Evolutionary conservation across 2,888 invertebrate species (phyloP), one percentile per base, ranked within the genome.

Genomic region (Copidosoma aretas): DNA sequence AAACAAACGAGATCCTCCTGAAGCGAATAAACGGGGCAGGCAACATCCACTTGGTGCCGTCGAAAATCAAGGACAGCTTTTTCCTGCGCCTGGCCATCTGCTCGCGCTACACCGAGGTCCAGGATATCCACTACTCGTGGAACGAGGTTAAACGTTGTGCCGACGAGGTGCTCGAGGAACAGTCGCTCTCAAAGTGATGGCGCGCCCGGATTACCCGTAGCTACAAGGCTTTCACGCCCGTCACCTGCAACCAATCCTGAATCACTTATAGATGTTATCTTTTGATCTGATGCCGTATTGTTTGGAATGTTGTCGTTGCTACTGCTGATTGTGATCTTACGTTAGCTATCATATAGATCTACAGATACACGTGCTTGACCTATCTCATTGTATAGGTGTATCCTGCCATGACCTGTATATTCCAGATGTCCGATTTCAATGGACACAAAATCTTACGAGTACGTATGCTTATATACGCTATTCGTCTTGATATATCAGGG

Each of bases 31-130:
- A 97, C 81, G 93, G 92, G 0, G 90, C 93, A 64, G 95, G 96
- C 5, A 90, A 93, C 75, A 95, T 98, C 73, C 96, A 97, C 82
- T 86, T 98, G 79, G 96, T 97, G 19, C 97, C 98, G 0, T 92
- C 96, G 0, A 93, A 93, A 84, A 91, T 96, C 68, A 88, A 90
- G 56, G 94, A 91, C 71, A 87, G 87, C 0, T 97, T 92, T 83
- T 96, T 97, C 85, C 85, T 98, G 59, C 88, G 98, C 69, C 88
- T 98, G 83, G 95, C 95, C 0, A 88, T 98, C 71, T 98, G 97
- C 81, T 95, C 97, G 0, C 89, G 94, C 67, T 92, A 88, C 78
- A 91, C 93, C 2, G 91, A 92, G 79, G 88, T 90, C 25, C 88
- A 89, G 68, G 97, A 98, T 78, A 92, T 98, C 76, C 88, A 91